Conservation (phyloP, 2,888 invertebrate genomes). For the Lycophotia porphyrea region DNA sequence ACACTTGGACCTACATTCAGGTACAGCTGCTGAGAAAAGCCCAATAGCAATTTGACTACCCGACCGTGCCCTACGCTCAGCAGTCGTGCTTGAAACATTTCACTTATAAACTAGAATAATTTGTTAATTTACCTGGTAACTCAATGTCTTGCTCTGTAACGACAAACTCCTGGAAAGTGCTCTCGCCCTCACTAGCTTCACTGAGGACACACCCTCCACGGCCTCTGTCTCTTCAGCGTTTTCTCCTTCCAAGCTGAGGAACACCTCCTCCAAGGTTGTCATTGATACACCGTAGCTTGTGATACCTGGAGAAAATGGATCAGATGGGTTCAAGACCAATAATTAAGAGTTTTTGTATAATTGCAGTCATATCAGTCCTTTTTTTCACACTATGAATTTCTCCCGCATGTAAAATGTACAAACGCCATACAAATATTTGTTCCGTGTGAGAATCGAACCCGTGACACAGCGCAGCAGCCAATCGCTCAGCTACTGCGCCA, state of each 20-base stretch:
- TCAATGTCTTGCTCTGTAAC: slow-evolving; percentile 93
- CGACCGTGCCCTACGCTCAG: background rate
- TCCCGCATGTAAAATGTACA: too few relatives aligned
- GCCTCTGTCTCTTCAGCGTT: slow-evolving; percentile 92
- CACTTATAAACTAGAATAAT: background rate
- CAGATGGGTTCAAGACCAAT: background rate
- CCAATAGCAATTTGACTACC: background rate
- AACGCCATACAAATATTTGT: too few relatives aligned
- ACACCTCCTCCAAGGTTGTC: slow-evolving; percentile 97
- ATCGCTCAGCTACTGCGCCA: too few relatives aligned
- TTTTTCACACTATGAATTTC: background rate
- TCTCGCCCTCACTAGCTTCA: slow-evolving; percentile 93
- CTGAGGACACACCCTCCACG: slow-evolving; percentile 93
- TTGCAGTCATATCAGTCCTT: background rate
- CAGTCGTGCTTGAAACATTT: too few relatives aligned
- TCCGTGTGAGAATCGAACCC: too few relatives aligned
- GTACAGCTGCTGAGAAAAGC: background rate
- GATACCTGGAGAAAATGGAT: slow-evolving; percentile 86
- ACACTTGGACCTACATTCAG: background rate
- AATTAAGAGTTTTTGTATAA: background rate
- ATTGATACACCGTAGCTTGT: slow-evolving; percentile 96
- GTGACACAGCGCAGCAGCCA: too few relatives aligned
- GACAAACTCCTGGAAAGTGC: slow-evolving; percentile 93
- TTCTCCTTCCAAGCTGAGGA: slow-evolving; percentile 94
- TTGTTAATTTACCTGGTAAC: slow-evolving; percentile 89